These are phyloP conservation scores for Lamellibrachia satsuma DNA, from an alignment of 2,888 invertebrate species.

Conservation along the genomic window DNA sequence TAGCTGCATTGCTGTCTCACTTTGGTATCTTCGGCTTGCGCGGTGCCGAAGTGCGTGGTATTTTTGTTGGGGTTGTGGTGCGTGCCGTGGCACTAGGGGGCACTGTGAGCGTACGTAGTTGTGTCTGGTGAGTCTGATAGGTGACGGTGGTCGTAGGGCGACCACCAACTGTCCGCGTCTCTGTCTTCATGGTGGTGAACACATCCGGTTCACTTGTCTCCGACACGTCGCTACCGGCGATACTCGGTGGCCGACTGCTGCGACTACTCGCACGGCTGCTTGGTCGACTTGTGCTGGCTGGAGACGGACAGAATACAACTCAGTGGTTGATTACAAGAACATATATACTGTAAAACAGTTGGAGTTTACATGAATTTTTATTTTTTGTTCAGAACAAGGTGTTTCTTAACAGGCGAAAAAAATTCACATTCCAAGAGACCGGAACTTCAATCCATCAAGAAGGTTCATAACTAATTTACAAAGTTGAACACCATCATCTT, in stretches of 20 bases:
- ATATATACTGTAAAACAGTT: neutral
- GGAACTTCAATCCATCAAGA: too few relatives aligned
- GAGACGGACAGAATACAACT: neutral
- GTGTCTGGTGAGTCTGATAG: slow-evolving; percentile 59
- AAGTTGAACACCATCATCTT: too few relatives aligned
- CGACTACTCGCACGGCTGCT: slow-evolving; percentile 72
- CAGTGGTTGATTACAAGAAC: neutral
- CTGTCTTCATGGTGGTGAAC: slow-evolving; percentile 60
- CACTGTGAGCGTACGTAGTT: slow-evolving; percentile 49
- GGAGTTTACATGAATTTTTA: neutral
- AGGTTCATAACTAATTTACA: too few relatives aligned
- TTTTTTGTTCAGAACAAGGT: neutral
- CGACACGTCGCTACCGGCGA: slow-evolving; percentile 93
- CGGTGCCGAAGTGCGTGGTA: neutral
- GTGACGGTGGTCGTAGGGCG: slow-evolving; percentile 60
- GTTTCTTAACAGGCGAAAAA: too few relatives aligned
- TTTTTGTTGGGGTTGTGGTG: slow-evolving; percentile 14
- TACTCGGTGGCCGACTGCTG: slow-evolving; percentile 82
- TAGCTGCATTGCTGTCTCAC: neutral
- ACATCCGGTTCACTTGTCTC: slow-evolving; percentile 57
- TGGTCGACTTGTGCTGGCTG: slow-evolving; percentile 40
- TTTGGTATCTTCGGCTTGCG: neutral
- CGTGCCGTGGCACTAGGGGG: slow-evolving; percentile 28
- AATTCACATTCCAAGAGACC: too few relatives aligned
- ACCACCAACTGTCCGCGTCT: slow-evolving; percentile 55